Conservation (phyloP, 2,888 invertebrate species). For the Epicampocera succincta region DNA sequence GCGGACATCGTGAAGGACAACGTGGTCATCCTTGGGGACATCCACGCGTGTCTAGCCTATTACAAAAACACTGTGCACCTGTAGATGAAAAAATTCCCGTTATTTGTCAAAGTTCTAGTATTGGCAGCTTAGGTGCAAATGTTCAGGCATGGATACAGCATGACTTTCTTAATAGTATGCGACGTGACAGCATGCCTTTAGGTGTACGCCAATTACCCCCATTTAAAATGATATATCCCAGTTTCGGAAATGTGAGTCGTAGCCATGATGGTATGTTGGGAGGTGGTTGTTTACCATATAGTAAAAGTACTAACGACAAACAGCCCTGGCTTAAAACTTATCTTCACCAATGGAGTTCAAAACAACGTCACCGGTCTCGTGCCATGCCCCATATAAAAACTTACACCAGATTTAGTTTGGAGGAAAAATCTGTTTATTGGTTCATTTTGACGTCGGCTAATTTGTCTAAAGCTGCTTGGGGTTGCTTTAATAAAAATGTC, state of each 20-base stretch:
- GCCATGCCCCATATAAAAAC: slow-evolving; percentile 98
- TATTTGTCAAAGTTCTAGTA: slow-evolving; percentile 94
- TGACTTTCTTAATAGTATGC: slow-evolving; percentile 87
- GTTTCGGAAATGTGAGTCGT: slow-evolving; percentile 90
- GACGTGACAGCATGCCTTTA: slow-evolving; percentile 82
- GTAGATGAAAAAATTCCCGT: slow-evolving; percentile 86
- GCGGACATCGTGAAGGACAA: slow-evolving; percentile 86
- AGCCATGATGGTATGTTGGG: slow-evolving; percentile 93
- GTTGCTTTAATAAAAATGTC: slow-evolving; percentile 84
- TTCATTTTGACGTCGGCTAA: slow-evolving; percentile 96
- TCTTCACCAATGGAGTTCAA: slow-evolving; percentile 92
- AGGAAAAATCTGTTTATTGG: slow-evolving; percentile 84
- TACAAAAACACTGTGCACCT: slow-evolving; percentile 86
- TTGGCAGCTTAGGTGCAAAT: slow-evolving; percentile 91
- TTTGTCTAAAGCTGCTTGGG: slow-evolving; percentile 99
- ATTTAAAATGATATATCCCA: slow-evolving; percentile 88
- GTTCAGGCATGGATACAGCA: slow-evolving; percentile 88
- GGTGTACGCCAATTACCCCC: slow-evolving; percentile 83
- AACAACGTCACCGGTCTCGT: slow-evolving; percentile 85
- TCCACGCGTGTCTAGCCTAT: slow-evolving; percentile 84
- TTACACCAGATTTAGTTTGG: slow-evolving; percentile 89
- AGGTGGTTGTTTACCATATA: slow-evolving; percentile 95
- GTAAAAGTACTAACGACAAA: slow-evolving; percentile 88
- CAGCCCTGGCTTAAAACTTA: slow-evolving; percentile 91
- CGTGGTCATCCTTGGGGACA: slow-evolving; percentile 85